A percentile compares a stretch with the other conserved stretches of the same genome.
Evolutionary conservation across 1,140 invertebrate species (phyloP).

Genomic region (Laupala kohalensis): DNA sequence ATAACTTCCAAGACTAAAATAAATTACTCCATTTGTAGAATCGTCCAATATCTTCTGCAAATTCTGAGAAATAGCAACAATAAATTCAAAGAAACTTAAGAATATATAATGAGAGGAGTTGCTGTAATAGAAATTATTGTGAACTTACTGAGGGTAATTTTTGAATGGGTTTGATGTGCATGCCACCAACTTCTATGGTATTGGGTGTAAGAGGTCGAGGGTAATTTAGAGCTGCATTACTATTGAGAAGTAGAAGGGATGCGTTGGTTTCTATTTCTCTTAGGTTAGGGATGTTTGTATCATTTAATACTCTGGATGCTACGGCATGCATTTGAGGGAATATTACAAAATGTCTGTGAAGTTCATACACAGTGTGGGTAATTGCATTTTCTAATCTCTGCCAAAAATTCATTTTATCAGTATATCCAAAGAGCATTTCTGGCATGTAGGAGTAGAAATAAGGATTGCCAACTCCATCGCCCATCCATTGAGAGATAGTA

Average conservation of each 20-base stretch:
- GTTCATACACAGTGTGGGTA: background rate
- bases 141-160: background rate
- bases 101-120: too few relatives aligned
- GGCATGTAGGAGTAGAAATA: background rate
- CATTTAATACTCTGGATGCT: background rate
- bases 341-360: background rate
- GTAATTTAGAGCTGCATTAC: background rate
- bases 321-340: background rate
- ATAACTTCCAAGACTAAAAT: conserved; percentile 43
- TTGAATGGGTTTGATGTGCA: background rate
- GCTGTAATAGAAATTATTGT: too few relatives aligned
- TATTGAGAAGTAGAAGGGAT: background rate
- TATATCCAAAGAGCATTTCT: background rate
- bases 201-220: background rate
- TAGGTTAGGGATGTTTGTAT: background rate
- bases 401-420: background rate
- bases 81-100: too few relatives aligned
- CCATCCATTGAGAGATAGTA: background rate
- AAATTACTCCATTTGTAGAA: conserved; percentile 37
- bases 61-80: too few relatives aligned
- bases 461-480: background rate
- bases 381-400: background rate
- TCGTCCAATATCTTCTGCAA: conserved; percentile 12
- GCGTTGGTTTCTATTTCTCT: background rate
- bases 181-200: background rate